Base-by-base conservation (phyloP, 2,888 invertebrate genomes). In the Cephonodes hylas region DNA sequence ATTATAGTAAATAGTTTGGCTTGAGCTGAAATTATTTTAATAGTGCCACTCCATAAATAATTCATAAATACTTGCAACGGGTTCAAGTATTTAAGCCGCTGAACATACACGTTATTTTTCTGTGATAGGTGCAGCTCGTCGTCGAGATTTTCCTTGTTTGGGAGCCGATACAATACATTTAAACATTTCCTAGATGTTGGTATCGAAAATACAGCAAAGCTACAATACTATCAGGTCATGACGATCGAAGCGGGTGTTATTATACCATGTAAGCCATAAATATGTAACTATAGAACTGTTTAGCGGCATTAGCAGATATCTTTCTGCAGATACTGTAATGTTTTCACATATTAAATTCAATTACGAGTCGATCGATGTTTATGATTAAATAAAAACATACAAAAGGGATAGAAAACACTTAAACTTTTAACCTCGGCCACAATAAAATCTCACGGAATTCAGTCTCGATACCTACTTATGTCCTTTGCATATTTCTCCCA, bases 181-280 rank as follows among this genome's bases (percentile, higher is more conserved):
- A 73, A 75, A 71, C 72, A 73, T 60, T 60, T 60, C 65, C 67
- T 64, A 65, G 72, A 74, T 75, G 75, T 66, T 65, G 69, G 71
- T 77, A 75, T 75, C 77, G 72, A 68, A 65, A 68, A 71, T 72
- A 71, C 76, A 72, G 75, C 77, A 76, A 70, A 76, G 79, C 74
- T 75, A 69, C 68, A 70, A 75, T 75, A 77, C 69, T 84, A 85
- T 85, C 85, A 64, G 76, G 79, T 81, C 83, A 81, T 80, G 83
- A 75, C 80, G 77, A 85, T 85, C 84, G 70, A 69, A 74, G 71
- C 69, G 76, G 76, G 84, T 81, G 81, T 84, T 82, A 80, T 73
- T 77, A 80, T 81, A 77, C 66, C 71, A 70, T 69, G 71, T 76
- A 72, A 65, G 69, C 70, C 69, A 68, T 73, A 73, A 74, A 76